Evolutionary conservation across 2,888 invertebrate genomes (phyloP), one percentile per base, ranked within the genome.

Genomic region (Fragum sueziense): DNA sequence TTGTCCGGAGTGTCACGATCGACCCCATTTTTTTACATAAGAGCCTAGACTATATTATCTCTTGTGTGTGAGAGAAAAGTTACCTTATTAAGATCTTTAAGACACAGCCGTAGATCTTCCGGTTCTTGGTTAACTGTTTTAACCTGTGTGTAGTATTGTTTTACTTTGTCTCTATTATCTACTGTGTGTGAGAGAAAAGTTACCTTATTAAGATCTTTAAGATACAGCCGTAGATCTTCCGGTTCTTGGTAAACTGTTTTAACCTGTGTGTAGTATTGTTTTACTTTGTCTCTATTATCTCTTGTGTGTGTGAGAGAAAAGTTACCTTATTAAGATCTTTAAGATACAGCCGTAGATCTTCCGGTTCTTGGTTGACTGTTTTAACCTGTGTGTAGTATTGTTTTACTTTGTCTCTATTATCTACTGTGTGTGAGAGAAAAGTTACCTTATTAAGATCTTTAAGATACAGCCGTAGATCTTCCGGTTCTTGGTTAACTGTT

Each of bases 311-410:
- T n/a, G n/a, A n/a, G n/a, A n/a, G n/a, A 37, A 37, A 9, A 37
- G 7, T 9, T 68, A 82, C 82, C 72, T 70, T 73, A 33, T 82
- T 79, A n/a, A 82, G 72, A 17, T 82, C 74, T n/a, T 47, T 27
- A 17, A 82, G 61, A 37, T 75, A 82, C 31, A 65, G 37, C 27
- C 76, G 47, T 1, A 76, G 67, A 47, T 70, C 73, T 9, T 70
- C 74, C 1, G 65, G 20, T n/a, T 69, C 52, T 29, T 76, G 70
- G 17, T 57, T 22, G 22, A 33, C 27, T 17, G 34, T 71, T 9
- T 67, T 70, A 25, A 82, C 70, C 37, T 68, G 62, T 27, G 41
- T 72, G 67, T 82, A 82, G 72, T 82, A 83, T 29, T 75, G 67
- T 11, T 73, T 70, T 11, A 82, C 85, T 17, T 62, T 70, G 17